Evolutionary conservation across 2,888 invertebrate genomes (phyloP).

Genomic region (Euzophera pinguis): DNA sequence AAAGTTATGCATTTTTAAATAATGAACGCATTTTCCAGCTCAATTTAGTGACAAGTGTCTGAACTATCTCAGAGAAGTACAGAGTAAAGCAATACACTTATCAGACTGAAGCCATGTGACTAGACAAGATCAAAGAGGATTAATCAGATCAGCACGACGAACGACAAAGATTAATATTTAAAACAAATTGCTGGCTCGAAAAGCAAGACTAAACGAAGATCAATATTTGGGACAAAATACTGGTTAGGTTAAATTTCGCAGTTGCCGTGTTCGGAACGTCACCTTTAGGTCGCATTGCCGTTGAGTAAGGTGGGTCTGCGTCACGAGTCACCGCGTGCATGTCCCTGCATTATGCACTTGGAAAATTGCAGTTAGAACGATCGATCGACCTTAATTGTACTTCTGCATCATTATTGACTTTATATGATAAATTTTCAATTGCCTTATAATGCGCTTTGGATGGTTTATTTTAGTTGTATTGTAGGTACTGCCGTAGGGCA

Average conservation of each 20-base stretch:
- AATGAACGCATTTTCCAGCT: no score
- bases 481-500: neutral
- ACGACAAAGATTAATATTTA: no score
- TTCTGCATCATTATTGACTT: neutral
- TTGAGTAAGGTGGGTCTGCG: slow-evolving; percentile 41
- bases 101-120: no score
- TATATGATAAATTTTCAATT: slow-evolving; percentile 1
- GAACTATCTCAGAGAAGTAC: no score
- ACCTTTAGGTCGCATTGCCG: slow-evolving; percentile 55
- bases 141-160: no score
- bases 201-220: no score
- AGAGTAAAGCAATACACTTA: no score
- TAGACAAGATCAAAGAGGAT: no score
- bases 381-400: slow-evolving; percentile 34
- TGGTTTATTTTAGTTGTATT: neutral
- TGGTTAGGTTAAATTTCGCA: neutral
- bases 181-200: no score
- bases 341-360: slow-evolving; percentile 39
- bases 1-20: no score
- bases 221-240: no score
- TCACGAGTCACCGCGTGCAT: slow-evolving; percentile 31
- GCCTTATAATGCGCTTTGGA: neutral
- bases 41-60: no score
- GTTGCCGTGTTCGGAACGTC: neutral
- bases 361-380: slow-evolving; percentile 31